phyloP scores from a whole-genome alignment of 1,140 invertebrate species.

The Ceratosolen solmsi region DNA sequence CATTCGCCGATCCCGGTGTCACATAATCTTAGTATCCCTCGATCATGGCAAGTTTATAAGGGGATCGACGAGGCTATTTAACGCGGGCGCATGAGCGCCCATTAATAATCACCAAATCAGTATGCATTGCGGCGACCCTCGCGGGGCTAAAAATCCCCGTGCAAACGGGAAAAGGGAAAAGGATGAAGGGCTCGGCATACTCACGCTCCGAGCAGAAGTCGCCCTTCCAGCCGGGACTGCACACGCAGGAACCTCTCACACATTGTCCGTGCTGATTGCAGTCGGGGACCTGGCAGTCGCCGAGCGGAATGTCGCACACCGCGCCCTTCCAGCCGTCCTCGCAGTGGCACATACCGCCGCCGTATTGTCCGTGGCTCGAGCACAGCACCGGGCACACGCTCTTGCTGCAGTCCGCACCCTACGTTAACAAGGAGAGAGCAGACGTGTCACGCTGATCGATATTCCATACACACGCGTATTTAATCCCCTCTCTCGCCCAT shows the following conservation, averaged over 20 bases:
- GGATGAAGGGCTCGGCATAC: slow-evolving; percentile 59
- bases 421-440: slow-evolving; percentile 29
- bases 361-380: slow-evolving; percentile 96
- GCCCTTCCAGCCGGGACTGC: slow-evolving; percentile 92
- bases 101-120: no score
- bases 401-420: slow-evolving; percentile 75
- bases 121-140: no score
- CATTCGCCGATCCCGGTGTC: no score
- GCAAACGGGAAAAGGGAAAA: no score
- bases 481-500: no score
- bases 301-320: slow-evolving; percentile 94
- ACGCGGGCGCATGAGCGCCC: no score
- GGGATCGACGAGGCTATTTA: no score
- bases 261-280: slow-evolving; percentile 94
- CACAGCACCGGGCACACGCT: slow-evolving; percentile 97
- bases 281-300: slow-evolving; percentile 93
- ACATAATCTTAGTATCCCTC: no score
- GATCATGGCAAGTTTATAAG: no score
- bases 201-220: slow-evolving; percentile 87
- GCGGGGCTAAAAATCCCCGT: no score
- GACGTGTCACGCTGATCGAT: slow-evolving; percentile 12
- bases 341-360: slow-evolving; percentile 95
- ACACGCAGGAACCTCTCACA: slow-evolving; percentile 90
- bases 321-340: slow-evolving; percentile 97
- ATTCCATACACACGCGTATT: neutral